These are phyloP conservation scores for Lytechinus variegatus DNA, from an alignment of 35 echinoderm and acorn worm genomes.

Conservation along the genomic window DNA sequence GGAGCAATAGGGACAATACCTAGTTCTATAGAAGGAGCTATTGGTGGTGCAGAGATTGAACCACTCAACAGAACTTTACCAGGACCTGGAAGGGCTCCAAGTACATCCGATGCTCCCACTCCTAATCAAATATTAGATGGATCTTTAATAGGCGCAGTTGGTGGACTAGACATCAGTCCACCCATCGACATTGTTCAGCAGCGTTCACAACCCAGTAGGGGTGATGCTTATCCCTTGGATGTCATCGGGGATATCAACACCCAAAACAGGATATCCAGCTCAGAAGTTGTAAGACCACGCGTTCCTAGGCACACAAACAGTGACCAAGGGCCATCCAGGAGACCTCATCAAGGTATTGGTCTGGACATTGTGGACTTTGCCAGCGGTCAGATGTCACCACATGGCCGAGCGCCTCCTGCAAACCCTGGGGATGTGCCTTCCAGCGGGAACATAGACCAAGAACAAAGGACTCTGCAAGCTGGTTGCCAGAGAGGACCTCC, in stretches of 20 bases:
- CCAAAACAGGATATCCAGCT: neutral
- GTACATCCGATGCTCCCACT: neutral
- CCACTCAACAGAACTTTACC: neutral
- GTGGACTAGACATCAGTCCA: neutral
- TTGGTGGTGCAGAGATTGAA: neutral
- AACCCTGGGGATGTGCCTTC: neutral
- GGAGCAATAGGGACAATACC: neutral
- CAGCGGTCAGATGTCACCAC: neutral
- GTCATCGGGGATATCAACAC: conserved; percentile 4
- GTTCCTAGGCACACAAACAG: neutral
- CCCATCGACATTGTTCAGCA: neutral
- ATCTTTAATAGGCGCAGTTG: conserved; percentile 18
- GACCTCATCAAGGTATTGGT: neutral
- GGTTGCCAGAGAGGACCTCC: neutral
- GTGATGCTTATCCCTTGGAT: conserved; percentile 21
- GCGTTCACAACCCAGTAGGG: neutral
- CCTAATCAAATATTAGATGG: conserved; percentile 24
- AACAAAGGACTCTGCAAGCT: neutral
- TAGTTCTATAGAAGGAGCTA: neutral
- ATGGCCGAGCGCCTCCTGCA: neutral
- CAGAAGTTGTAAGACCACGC: neutral
- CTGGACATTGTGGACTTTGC: conserved; percentile 18
- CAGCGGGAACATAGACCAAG: neutral
- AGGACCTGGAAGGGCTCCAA: conserved; percentile 6
- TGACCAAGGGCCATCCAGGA: neutral